Evolutionary conservation across 2,113 vertebrate genomes (phyloP).

Genomic region (Phalacrocorax brasilianus): DNA sequence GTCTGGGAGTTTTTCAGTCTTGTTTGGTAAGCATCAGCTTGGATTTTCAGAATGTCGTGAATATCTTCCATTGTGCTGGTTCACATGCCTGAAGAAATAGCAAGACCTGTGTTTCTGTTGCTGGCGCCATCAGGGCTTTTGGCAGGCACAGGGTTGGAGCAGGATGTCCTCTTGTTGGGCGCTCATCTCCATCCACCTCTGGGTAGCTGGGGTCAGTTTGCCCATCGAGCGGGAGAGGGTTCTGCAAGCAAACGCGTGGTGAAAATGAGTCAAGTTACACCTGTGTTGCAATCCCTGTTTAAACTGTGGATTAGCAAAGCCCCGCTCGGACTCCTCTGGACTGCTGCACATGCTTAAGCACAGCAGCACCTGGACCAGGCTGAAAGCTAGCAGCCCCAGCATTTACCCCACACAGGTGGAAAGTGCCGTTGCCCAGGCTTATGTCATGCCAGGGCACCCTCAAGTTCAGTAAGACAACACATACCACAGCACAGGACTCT

Average conservation of each 20-base stretch:
- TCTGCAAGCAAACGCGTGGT: not conserved
- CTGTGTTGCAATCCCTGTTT: not conserved
- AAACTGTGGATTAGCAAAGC: not conserved
- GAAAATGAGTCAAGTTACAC: not conserved
- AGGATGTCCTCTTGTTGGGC: not conserved
- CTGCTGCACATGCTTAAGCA: not conserved
- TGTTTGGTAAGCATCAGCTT: accelerated
- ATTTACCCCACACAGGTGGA: accelerated
- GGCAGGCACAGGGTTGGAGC: not conserved
- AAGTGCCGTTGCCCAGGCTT: not conserved
- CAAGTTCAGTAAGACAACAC: not conserved
- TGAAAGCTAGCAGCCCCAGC: not conserved
- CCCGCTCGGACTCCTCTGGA: accelerated
- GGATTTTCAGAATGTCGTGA: not conserved
- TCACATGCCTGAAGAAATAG: not conserved
- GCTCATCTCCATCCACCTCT: not conserved
- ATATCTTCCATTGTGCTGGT: not conserved
- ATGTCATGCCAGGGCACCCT: accelerated
- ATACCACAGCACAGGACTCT: not conserved
- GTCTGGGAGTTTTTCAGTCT: not conserved
- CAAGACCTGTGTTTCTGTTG: not conserved
- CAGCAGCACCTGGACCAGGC: not conserved
- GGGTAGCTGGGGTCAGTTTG: accelerated
- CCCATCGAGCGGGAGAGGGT: accelerated
- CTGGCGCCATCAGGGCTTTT: not conserved